Evolutionary conservation across 2,113 vertebrate genomes (phyloP).

Genomic region (Neotragus pygmaeus): DNA sequence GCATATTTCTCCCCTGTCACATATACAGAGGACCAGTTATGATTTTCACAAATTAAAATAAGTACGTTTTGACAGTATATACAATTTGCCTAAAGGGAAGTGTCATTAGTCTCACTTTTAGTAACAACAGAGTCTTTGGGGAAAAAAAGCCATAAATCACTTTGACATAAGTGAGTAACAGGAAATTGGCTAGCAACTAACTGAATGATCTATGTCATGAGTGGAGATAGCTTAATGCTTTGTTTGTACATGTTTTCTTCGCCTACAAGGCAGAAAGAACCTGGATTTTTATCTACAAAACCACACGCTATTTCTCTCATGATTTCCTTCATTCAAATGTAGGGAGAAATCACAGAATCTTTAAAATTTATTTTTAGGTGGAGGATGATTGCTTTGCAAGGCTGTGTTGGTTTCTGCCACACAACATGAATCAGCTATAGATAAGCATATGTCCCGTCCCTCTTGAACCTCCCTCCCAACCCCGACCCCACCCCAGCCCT

Average conservation of each 20-base stretch:
- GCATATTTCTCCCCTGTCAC: background rate
- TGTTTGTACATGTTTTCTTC: background rate
- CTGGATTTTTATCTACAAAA: slow-evolving; percentile 27
- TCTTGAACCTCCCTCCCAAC: background rate
- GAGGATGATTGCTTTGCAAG: background rate
- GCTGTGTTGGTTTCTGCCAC: background rate
- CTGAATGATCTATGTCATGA: background rate
- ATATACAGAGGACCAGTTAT: background rate
- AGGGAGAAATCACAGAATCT: background rate
- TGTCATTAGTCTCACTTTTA: slow-evolving; percentile 20
- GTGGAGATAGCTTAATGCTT: background rate
- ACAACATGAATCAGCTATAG: background rate
- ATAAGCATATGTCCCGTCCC: background rate
- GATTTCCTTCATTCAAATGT: background rate
- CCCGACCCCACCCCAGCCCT: background rate
- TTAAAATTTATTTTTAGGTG: background rate
- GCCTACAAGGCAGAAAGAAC: background rate
- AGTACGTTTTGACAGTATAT: slow-evolving; percentile 1
- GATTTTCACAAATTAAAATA: slow-evolving; percentile 34
- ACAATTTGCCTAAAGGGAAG: slow-evolving; percentile 23
- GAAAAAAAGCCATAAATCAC: background rate
- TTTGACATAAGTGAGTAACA: background rate
- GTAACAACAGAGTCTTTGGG: background rate
- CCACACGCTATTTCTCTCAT: background rate
- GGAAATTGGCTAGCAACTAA: background rate